Base-by-base conservation (phyloP, 2,113 vertebrate genomes). In the Myotis brandtii region DNA sequence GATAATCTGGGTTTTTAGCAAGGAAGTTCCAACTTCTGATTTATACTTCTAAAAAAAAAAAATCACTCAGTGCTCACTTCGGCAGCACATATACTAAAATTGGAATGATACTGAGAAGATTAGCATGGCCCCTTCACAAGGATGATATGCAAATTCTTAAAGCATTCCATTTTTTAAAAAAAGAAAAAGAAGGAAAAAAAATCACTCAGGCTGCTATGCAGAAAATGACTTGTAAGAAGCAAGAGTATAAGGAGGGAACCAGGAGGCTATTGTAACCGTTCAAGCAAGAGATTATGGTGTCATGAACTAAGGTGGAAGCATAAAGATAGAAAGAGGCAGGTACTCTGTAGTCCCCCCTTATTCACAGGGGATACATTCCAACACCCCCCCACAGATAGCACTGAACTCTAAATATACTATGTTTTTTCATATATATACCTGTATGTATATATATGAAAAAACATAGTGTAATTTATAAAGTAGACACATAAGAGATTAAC, bases 1-100 rank as follows among this genome's bases (percentile, higher is more conserved):
- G 66, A 89, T 73, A 73, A 81, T n/a, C 79, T 67, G 37, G 30
- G 32, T 43, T 87, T 94, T 69, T 70, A 94, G 75, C 25, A 91
- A 18, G 2, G 32, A 30, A 76, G 5, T 91, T 82, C 43, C 9
- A 69, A 75, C n/a, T n/a, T 75, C 75, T 90, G 46, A 73, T 85
- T 46, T 56, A 54, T 10, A 13, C 21, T 69, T 76, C 50, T 43
- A 66, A 86, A 86, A 56, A 86, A 86, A 56, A 54, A 54, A 21
- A 56, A 56, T 56, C 54, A 56, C 54, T 56, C 54, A 56, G 20
- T 56, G 54, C 54, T 56, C 8, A 0, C 54, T 56, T 56, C 54
- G 1, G 54, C 20, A 56, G 54, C 20, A 8, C 54, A 56, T 23
- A 21, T 56, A 8, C 54, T 23, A 56, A 56, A 56, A 56, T 20